phyloP scores from a whole-genome alignment of 2,797 vertebrate species.

The Anisognathus igniventris region DNA sequence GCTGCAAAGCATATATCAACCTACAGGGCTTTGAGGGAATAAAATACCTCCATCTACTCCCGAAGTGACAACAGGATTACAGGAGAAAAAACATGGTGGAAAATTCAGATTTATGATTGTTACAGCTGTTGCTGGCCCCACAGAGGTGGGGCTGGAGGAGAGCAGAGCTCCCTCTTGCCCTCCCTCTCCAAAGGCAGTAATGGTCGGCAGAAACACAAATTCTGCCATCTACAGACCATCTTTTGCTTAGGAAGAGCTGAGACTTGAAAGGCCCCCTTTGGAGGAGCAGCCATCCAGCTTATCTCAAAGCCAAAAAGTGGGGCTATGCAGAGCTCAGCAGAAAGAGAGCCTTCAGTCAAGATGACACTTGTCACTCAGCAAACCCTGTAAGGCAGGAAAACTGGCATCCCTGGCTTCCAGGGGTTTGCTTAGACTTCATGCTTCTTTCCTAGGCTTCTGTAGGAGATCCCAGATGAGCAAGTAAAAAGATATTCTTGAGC shows the following conservation, averaged over 20 bases:
- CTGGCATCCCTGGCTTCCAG: background rate
- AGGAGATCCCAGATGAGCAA: background rate
- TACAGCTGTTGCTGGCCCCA: background rate
- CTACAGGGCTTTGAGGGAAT: background rate
- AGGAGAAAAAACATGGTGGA: background rate
- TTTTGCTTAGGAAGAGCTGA: background rate
- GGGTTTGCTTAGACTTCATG: background rate
- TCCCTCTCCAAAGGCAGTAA: background rate
- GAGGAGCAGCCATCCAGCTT: background rate
- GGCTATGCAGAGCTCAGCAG: background rate
- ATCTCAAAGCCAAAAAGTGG: background rate
- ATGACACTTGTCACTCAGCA: background rate
- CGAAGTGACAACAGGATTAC: background rate
- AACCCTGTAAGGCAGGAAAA: background rate
- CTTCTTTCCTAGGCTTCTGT: background rate
- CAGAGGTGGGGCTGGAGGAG: background rate
- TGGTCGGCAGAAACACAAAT: accelerated
- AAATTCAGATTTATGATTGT: background rate
- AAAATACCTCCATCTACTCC: background rate
- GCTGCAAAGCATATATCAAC: background rate
- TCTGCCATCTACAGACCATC: background rate
- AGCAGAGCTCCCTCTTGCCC: background rate
- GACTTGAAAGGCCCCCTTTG: background rate
- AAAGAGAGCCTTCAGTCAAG: background rate
- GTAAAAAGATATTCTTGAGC: background rate